phyloP scores from a whole-genome alignment of 2,888 invertebrate genomes.

The Dicycla oo region DNA sequence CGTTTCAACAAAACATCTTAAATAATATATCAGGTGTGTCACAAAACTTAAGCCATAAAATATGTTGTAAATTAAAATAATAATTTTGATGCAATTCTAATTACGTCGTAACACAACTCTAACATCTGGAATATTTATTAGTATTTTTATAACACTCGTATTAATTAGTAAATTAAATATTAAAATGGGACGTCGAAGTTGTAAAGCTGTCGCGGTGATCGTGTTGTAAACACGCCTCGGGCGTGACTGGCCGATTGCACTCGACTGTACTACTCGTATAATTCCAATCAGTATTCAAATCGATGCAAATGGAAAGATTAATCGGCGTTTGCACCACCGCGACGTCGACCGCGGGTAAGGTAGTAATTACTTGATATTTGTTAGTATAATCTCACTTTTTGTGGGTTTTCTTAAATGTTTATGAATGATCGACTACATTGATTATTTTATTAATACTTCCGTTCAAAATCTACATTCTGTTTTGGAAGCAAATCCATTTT shows the following conservation, averaged over 20 bases:
- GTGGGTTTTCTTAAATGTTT: slow-evolving; percentile 52
- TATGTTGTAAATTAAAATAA: slow-evolving; percentile 47
- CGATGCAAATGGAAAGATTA: slow-evolving; percentile 86
- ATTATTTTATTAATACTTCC: slow-evolving; percentile 21
- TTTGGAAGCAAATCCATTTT: neutral
- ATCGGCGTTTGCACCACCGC: slow-evolving; percentile 80
- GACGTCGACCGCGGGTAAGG: slow-evolving; percentile 69
- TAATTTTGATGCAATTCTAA: slow-evolving; percentile 45
- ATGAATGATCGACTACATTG: slow-evolving; percentile 1
- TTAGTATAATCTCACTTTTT: slow-evolving; percentile 63
- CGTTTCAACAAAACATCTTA: slow-evolving; percentile 24
- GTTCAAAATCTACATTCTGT: neutral
- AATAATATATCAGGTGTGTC: slow-evolving; percentile 34
- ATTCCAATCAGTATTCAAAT: slow-evolving; percentile 87
- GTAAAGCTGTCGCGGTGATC: slow-evolving; percentile 71
- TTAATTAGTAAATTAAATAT: slow-evolving; percentile 66
- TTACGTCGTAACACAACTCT: slow-evolving; percentile 39
- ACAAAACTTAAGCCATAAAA: slow-evolving; percentile 47
- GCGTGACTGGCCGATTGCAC: slow-evolving; percentile 77
- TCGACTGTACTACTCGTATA: slow-evolving; percentile 74
- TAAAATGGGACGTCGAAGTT: slow-evolving; percentile 58
- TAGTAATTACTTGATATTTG: slow-evolving; percentile 74
- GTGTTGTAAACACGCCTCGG: slow-evolving; percentile 73
- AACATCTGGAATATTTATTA: slow-evolving; percentile 48
- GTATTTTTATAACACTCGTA: slow-evolving; percentile 52